Percentiles rank a stretch among this genome's conserved stretches.
These are phyloP conservation scores for Tachina fera DNA, from an alignment of 2,888 invertebrate species.

Conservation along the genomic window DNA sequence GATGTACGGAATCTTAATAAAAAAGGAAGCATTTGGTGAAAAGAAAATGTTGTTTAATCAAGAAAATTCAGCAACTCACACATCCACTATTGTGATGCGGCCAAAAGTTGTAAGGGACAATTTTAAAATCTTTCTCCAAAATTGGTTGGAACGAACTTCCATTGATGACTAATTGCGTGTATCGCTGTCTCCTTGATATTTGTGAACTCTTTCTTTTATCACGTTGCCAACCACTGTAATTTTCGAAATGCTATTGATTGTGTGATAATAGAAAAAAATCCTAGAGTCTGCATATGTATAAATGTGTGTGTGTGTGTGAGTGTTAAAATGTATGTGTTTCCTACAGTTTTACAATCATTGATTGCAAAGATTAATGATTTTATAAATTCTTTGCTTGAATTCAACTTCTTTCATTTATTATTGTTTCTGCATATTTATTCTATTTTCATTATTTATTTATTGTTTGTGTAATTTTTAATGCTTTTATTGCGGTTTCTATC, in stretches of 20 bases:
- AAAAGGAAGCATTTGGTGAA: too few species aligned
- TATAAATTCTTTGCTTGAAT: constrained; percentile 47
- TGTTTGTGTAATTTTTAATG: constrained; percentile 49
- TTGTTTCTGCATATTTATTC: background rate
- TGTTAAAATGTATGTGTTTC: background rate
- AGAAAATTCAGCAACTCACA: too few species aligned
- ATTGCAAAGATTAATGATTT: constrained; percentile 61
- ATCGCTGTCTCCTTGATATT: too few species aligned
- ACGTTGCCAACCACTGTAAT: constrained; percentile 14
- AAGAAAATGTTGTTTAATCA: too few species aligned
- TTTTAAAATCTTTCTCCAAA: too few species aligned
- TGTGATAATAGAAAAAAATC: background rate
- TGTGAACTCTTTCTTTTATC: background rate
- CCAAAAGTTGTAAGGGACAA: too few species aligned
- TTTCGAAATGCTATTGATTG: background rate
- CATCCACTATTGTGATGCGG: too few species aligned
- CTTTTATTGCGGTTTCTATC: constrained; percentile 36
- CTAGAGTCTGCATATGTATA: background rate
- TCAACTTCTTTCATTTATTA: constrained; percentile 14
- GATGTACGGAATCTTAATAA: too few species aligned
- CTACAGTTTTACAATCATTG: constrained; percentile 18
- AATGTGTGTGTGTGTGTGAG: constrained; percentile 17
- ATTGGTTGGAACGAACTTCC: too few species aligned
- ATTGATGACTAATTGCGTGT: too few species aligned
- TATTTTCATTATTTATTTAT: constrained; percentile 24